Percentiles rank a stretch among this genome's conserved stretches.
Conservation (phyloP, 2,113 vertebrate genomes). For the Desmodus rotundus region DNA sequence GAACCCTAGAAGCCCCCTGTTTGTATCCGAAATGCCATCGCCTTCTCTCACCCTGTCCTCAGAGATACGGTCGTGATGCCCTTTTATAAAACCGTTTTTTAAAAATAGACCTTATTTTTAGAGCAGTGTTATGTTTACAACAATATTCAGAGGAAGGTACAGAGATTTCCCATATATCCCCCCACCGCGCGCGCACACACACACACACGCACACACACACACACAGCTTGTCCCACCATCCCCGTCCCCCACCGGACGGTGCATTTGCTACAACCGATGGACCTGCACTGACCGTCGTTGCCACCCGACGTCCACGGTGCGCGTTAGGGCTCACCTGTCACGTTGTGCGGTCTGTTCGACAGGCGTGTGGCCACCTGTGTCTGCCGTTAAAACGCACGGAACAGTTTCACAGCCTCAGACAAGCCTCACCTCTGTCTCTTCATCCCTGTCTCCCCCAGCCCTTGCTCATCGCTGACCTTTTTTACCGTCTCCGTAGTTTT, state of each 20-base stretch:
- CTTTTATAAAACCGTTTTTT: no score
- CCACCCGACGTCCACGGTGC: not conserved
- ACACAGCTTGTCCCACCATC: fast-evolving
- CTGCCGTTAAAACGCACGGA: fast-evolving
- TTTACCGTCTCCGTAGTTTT: not conserved
- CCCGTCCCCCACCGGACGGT: not conserved
- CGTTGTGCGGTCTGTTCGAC: not conserved
- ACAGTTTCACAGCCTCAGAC: not conserved
- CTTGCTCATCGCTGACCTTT: no score
- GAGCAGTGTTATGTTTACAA: not conserved
- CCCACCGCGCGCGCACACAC: no score
- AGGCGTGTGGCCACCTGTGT: not conserved
- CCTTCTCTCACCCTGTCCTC: not conserved
- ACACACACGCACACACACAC: fast-evolving
- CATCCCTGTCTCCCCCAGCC: no score
- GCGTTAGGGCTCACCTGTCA: not conserved
- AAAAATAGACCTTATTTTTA: not conserved
- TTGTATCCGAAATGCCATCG: not conserved
- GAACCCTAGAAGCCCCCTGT: not conserved
- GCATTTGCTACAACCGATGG: not conserved
- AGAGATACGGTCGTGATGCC: not conserved
- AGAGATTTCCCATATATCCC: not conserved
- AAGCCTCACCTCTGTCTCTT: not conserved
- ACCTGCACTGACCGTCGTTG: fast-evolving
- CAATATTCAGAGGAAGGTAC: not conserved